Evolutionary conservation across 1,140 invertebrate species (phyloP), one percentile per base, ranked within the genome.

Genomic region (Polypedilum pembai): DNA sequence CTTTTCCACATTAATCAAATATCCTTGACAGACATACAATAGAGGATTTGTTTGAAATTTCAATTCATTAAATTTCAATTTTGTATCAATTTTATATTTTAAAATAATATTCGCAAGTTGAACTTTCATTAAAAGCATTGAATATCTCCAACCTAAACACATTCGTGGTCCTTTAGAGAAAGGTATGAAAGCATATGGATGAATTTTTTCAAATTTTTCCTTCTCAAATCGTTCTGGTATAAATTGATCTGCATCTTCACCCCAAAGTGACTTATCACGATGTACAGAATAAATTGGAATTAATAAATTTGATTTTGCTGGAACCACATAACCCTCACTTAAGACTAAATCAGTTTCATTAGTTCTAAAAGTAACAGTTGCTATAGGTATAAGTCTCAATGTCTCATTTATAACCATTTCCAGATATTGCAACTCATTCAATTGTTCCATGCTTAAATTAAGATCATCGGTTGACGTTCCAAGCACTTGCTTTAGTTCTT

Each of bases 381-480:
- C 63, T 0, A 78, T 45, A 1, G 80, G 76, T 18, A 81, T 79
- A 15, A 80, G 41, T 77, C 89, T 81, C 73, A 90, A 75, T 10
- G 85, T 84, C 80, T 90, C 89, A 77, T 87, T 88, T 2, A 90
- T 82, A 1, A 87, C 85, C 75, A 85, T 83, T 75, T 88, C 88
- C 20, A 89, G 82, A 76, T 90, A 89, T 45, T 84, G 85, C 85
- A 92, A 85, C 72, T 85, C 77, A 21, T 83, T 77, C 0, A 88
- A 75, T 1, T 5, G 7, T 74, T 88, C 86, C 7, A 85, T 82
- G n/a, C n/a, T n/a, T n/a, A n/a, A 75, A 84, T 83, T 8, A 82
- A 85, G 0, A 83, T 80, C 45, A 83, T 83, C 77, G 7, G 75
- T 78, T 75, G 41, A 74, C 41, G 79, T 76, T 17, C 84, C 87